Percentiles rank a stretch among this genome's conserved stretches.
phyloP scores from a whole-genome alignment of 53 echinoderm and acorn worm species.

The Arbacia lixula region DNA sequence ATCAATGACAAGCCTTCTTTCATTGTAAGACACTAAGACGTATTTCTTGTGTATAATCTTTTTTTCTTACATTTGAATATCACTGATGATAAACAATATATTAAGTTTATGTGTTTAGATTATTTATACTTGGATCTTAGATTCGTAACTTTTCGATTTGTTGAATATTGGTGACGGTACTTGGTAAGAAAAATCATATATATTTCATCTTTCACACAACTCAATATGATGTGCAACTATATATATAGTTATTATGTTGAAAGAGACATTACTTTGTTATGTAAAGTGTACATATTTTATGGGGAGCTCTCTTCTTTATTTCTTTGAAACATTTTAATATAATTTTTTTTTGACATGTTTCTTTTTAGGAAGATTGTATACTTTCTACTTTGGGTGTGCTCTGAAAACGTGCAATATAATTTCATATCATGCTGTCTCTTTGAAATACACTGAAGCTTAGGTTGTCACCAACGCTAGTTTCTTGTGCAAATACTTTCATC shows the following conservation, averaged over 20 bases:
- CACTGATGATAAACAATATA: too few species aligned
- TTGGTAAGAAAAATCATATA: too few species aligned
- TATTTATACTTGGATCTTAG: too few species aligned
- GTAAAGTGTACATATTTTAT: conserved; percentile 20
- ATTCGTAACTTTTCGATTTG: neutral
- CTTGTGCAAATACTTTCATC: too few species aligned
- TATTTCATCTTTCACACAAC: conserved; percentile 25
- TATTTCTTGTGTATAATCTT: too few species aligned
- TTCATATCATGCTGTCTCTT: neutral
- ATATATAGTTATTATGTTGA: conserved; percentile 27
- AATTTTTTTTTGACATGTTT: conserved; percentile 33
- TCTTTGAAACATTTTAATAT: conserved; percentile 17
- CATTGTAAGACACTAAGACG: too few species aligned
- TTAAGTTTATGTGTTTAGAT: too few species aligned
- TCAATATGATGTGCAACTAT: conserved; percentile 24
- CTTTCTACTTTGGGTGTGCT: conserved; percentile 43
- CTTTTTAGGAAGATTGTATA: neutral
- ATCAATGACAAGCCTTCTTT: too few species aligned
- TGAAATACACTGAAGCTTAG: too few species aligned
- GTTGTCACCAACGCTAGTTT: too few species aligned
- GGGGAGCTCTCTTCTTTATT: neutral
- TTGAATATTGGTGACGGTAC: neutral
- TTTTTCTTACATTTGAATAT: too few species aligned
- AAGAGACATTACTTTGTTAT: neutral
- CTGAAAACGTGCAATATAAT: conserved; percentile 31